phyloP scores from a whole-genome alignment of 2,888 invertebrate genomes.

The Agonopterix subpropinquella region DNA sequence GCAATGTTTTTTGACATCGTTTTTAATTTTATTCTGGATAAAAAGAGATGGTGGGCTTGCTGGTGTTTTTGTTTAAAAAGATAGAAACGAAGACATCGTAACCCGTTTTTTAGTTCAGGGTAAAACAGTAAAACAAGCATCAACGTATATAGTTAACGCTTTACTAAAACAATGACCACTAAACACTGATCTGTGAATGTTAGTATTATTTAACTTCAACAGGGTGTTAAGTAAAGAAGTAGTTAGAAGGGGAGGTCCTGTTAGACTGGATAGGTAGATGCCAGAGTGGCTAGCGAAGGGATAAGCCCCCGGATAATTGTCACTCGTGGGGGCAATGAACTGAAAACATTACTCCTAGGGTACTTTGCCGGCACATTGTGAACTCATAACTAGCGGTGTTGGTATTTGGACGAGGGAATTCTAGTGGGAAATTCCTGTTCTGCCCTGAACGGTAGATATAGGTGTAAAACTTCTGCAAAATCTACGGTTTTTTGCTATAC shows the following conservation, averaged over 20 bases:
- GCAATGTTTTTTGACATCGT: too few relatives aligned
- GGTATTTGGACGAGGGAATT: background rate
- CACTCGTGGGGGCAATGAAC: constrained; percentile 46
- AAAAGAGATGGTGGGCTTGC: too few relatives aligned
- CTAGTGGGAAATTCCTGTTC: too few relatives aligned
- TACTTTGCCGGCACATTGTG: constrained; percentile 5
- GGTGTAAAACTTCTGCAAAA: too few relatives aligned
- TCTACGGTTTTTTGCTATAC: too few relatives aligned
- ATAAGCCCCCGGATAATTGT: constrained; percentile 44
- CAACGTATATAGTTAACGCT: constrained; percentile 27
- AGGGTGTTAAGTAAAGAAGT: background rate
- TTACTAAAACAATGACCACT: constrained; percentile 19
- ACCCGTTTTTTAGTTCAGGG: constrained; percentile 16
- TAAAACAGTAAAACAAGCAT: constrained; percentile 30
- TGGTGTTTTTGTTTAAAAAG: too few relatives aligned
- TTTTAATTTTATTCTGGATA: too few relatives aligned
- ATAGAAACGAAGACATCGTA: too few relatives aligned
- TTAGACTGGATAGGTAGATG: constrained; percentile 20
- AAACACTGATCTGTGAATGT: constrained; percentile 13
- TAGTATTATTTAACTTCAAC: background rate
- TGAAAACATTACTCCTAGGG: constrained; percentile 20
- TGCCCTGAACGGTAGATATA: too few relatives aligned
- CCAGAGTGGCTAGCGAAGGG: constrained; percentile 31
- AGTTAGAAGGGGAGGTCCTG: constrained; percentile 14
- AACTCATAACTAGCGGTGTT: constrained; percentile 12